A percentile compares a stretch with the other conserved stretches of the same genome.
Conservation (phyloP, 2,113 vertebrate genomes). For the Tauraco erythrolophus region DNA sequence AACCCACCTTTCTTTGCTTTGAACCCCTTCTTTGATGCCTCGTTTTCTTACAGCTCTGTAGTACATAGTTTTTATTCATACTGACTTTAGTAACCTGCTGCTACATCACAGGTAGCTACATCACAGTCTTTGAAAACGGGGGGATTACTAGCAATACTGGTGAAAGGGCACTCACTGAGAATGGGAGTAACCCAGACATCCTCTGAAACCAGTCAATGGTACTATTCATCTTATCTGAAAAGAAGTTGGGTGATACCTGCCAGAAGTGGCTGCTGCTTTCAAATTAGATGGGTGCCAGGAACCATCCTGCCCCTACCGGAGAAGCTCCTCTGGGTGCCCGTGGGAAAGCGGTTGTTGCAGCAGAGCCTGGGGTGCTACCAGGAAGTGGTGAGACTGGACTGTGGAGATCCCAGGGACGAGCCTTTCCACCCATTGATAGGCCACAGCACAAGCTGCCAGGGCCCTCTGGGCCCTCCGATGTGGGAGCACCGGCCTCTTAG, state of each 20-base stretch:
- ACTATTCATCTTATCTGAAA: neutral
- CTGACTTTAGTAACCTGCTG: too few species aligned
- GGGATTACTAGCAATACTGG: neutral
- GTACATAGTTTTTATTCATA: neutral
- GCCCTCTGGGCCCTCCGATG: rapidly evolving
- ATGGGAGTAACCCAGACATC: neutral
- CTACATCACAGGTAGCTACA: rapidly evolving
- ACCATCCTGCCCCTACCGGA: rapidly evolving
- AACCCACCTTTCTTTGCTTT: neutral
- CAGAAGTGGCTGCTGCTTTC: neutral
- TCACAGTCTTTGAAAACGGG: neutral
- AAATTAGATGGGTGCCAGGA: neutral
- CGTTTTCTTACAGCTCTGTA: neutral
- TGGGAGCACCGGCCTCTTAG: neutral
- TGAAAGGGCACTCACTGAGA: neutral
- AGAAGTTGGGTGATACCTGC: neutral
- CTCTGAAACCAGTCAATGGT: neutral
- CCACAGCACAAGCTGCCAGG: neutral
- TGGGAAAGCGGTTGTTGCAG: neutral
- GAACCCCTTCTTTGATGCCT: neutral
- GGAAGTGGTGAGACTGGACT: too few species aligned
- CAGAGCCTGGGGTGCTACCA: neutral
- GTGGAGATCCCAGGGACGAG: neutral
- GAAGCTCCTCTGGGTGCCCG: rapidly evolving
- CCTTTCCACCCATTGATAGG: neutral